Conservation (phyloP, 2,888 invertebrate genomes). For the Stegana nigrithorax region DNA sequence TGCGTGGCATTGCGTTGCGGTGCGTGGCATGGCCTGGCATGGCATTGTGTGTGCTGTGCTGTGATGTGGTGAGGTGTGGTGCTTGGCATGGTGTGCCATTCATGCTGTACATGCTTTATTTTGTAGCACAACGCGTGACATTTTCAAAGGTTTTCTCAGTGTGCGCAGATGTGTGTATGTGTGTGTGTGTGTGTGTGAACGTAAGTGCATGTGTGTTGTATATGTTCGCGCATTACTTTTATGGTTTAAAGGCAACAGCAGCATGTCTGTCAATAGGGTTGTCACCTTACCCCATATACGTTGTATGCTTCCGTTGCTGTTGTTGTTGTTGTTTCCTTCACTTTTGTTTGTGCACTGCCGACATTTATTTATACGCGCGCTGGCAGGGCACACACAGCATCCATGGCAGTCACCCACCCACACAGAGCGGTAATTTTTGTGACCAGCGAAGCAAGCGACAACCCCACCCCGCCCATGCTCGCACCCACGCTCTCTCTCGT, state of each 20-base stretch:
- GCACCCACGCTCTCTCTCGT: slow-evolving; percentile 48
- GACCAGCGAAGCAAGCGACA: slow-evolving; percentile 34
- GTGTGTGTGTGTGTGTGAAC: not conserved
- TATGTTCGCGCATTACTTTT: too few species aligned
- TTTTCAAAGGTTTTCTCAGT: not conserved
- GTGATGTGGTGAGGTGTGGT: too few species aligned
- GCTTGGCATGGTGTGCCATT: not conserved
- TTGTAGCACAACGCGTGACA: slow-evolving; percentile 6
- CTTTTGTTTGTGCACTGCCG: slow-evolving; percentile 4
- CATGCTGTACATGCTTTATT: slow-evolving; percentile 4
- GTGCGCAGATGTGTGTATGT: not conserved
- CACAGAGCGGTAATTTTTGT: slow-evolving; percentile 32
- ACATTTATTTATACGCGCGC: slow-evolving; percentile 15
- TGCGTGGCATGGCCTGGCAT: too few species aligned
- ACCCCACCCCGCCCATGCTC: too few species aligned
- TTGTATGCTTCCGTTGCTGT: not conserved
- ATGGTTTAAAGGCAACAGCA: too few species aligned
- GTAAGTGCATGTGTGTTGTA: too few species aligned
- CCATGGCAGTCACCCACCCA: slow-evolving; percentile 24
- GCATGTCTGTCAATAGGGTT: too few species aligned
- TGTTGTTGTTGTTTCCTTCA: too few species aligned
- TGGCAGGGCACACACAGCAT: not conserved
- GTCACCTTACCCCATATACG: slow-evolving; percentile 7
- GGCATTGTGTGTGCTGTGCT: too few species aligned
- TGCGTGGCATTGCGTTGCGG: too few species aligned